phyloP scores from a whole-genome alignment of 2,888 invertebrate genomes.

The Cryptosula pallasiana region DNA sequence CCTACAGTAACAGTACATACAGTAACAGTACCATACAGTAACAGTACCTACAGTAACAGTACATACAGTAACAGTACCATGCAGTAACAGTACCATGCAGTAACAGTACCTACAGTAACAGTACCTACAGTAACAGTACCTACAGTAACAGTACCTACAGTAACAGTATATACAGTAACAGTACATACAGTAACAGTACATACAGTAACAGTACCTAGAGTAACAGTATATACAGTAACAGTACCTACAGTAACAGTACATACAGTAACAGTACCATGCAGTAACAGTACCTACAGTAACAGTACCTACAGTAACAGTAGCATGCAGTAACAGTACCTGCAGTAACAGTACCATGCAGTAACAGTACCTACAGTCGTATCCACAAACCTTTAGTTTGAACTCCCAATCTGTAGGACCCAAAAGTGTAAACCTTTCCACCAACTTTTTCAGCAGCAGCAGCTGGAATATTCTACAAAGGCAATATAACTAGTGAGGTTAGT shows the following conservation, averaged over 20 bases:
- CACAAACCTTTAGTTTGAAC: slow-evolving; percentile 74
- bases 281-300: not conserved
- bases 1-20: not conserved
- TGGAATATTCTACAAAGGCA: slow-evolving; percentile 82
- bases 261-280: not conserved
- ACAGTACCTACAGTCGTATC: not conserved
- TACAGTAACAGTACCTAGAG: not conserved
- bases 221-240: not conserved
- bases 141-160: slow-evolving; percentile 82
- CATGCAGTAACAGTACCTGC: not conserved
- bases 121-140: slow-evolving; percentile 88
- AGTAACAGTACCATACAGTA: not conserved
- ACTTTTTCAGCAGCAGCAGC: slow-evolving; percentile 77
- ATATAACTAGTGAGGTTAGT: no score
- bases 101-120: not conserved
- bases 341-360: not conserved
- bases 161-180: not conserved
- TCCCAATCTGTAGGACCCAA: slow-evolving; percentile 85
- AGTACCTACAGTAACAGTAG: no score
- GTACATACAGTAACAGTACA: not conserved
- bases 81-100: not conserved
- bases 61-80: no score
- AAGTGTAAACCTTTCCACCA: slow-evolving; percentile 98
- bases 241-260: no score
- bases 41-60: not conserved